Evolutionary conservation across 2,888 invertebrate genomes (phyloP), one percentile per base, ranked within the genome.

Genomic region (Acleris emargana): DNA sequence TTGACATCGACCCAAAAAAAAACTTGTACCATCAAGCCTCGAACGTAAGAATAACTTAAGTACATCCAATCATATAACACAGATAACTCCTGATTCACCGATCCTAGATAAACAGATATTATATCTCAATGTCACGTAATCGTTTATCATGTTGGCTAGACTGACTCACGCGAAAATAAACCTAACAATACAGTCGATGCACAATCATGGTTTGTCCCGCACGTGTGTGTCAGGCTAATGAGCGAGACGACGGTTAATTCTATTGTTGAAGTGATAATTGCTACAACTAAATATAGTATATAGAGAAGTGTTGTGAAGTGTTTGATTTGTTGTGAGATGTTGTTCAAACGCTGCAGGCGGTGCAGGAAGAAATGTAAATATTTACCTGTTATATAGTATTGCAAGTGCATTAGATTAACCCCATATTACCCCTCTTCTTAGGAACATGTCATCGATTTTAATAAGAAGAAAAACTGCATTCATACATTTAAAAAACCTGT

Each of bases 291-390:
- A 38, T 3, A 13, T 9, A 32, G 7, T 7, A 38, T 20, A 17
- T 9, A 18, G 49, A 20, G 49, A 20, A 20, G 13, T 18, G 49
- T 4, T 18, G 43, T 45, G 45, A 45, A 17, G 6, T 0, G 17
- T 16, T 5, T 6, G 7, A 1, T 43, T 45, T 42, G 22, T 62
- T 28, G 20, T 25, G 58, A 42, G 45, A 89, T 91, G 91, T 80
- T 91, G 68, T 89, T 90, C 67, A 86, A 84, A 73, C 89, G 87
- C 76, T 91, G 91, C 79, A 86, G 84, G 64, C 86, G 83, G 73
- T 89, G 91, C 68, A 82, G 88, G 9, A 85, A 74, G 62, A 87
- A 87, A 81, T 84, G 91, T 90, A 88, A 89, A 73, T 85, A 79
- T 74, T 43, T 42, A 32, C 28, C 25, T 25, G 6, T 25, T 25